Conservation (phyloP, 2,888 invertebrate genomes). For the Drosophila falleni region DNA sequence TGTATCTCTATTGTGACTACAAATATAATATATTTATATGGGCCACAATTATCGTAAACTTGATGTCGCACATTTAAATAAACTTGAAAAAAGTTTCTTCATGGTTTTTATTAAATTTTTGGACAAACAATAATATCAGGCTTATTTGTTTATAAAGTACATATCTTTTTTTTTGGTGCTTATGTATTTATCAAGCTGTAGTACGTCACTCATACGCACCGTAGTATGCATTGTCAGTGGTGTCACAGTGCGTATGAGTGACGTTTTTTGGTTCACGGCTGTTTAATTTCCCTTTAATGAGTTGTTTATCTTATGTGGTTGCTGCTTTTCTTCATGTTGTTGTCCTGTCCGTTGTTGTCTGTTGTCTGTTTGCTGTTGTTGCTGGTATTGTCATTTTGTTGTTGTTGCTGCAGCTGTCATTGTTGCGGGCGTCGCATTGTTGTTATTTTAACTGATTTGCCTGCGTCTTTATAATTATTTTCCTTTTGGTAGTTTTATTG, state of each 20-base stretch:
- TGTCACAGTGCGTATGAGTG: slow-evolving; percentile 73
- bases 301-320: slow-evolving; percentile 54
- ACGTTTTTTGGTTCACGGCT: slow-evolving; percentile 64
- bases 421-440: slow-evolving; percentile 37
- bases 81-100: slow-evolving; percentile 7
- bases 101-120: slow-evolving; percentile 7
- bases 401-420: slow-evolving; percentile 33
- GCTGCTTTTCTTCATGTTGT: slow-evolving; percentile 4
- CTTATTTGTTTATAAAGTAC: not conserved
- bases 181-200: slow-evolving; percentile 42
- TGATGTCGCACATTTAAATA: slow-evolving; percentile 9
- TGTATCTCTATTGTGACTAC: slow-evolving; percentile 1
- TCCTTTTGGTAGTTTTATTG: slow-evolving; percentile 24
- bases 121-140: slow-evolving; percentile 16
- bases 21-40: slow-evolving; percentile 15
- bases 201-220: slow-evolving; percentile 68
- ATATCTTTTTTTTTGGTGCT: slow-evolving; percentile 3
- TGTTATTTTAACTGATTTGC: slow-evolving; percentile 51
- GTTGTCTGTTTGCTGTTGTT: slow-evolving; percentile 18
- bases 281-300: slow-evolving; percentile 78
- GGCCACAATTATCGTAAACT: slow-evolving; percentile 16
- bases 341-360: not conserved
- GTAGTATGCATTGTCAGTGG: slow-evolving; percentile 33
- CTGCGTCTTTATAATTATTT: slow-evolving; percentile 23
- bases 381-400: slow-evolving; percentile 17